phyloP scores from a whole-genome alignment of 2,797 vertebrate genomes.

The Gallinago solitaria region DNA sequence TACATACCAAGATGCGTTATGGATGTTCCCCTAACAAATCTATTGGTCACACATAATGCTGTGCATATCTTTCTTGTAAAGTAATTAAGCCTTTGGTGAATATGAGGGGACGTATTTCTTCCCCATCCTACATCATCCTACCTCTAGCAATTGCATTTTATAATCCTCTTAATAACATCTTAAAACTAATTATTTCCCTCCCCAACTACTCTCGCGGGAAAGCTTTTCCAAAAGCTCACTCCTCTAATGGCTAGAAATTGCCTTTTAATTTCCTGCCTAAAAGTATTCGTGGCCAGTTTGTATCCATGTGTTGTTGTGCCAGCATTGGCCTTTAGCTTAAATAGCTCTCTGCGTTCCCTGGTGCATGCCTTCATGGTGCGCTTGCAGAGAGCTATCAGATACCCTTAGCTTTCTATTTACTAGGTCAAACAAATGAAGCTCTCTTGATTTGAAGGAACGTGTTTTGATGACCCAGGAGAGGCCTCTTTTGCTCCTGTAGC shows the following conservation, averaged over 20 bases:
- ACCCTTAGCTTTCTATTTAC: not conserved
- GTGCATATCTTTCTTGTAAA: not conserved
- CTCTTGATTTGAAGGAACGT: not conserved
- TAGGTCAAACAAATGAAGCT: not conserved
- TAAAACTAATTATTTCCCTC: conserved; percentile 14
- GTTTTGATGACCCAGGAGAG: not conserved
- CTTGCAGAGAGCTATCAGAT: not conserved
- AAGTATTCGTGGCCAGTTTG: not conserved
- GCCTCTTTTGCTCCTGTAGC: not conserved
- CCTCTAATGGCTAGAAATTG: conserved; percentile 12
- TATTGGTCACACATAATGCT: not conserved
- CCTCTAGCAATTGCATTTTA: not conserved
- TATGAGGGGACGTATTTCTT: not conserved
- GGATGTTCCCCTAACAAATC: not conserved
- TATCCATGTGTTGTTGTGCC: not conserved
- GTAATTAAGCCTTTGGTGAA: not conserved
- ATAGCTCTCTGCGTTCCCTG: not conserved
- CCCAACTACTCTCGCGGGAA: not conserved
- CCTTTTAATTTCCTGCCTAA: conserved; percentile 43
- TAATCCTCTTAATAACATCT: conserved; percentile 5
- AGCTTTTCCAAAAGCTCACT: conserved; percentile 17
- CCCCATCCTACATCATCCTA: not conserved
- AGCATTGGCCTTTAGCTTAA: conserved; percentile 28
- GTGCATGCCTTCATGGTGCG: not conserved
- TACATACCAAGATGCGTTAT: not conserved